Base-by-base conservation (phyloP, 1,140 invertebrate species). In the Bactericera cockerelli region DNA sequence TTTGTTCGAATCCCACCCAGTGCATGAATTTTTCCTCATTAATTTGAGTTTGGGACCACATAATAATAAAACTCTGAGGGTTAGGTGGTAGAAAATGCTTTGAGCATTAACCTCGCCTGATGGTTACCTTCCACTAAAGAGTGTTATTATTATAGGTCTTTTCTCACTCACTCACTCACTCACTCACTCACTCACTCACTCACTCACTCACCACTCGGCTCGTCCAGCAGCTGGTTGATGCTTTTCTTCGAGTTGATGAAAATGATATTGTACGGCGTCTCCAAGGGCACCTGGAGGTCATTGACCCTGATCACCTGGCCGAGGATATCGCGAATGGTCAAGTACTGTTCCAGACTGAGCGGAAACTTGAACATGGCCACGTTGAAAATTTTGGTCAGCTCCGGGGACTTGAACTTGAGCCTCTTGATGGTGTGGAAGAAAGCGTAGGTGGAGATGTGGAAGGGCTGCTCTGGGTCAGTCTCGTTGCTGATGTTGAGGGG, bases 361-460 rank as follows among this genome's bases (percentile, higher is more conserved):
- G 42, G 8, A 49, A 49, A 49, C 4, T 49, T 49, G 22, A 49
- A 49, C n/a, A 49, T 4, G 8, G 42, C 42, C n/a, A 49, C 4
- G 42, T 49, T 49, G 42, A 49, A 49, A 49, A 49, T 49, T 49
- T 49, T 49, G 4, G 42, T 8, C 42, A 49, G 22, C n/a, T 49
- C 42, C 22, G 42, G 42, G n/a, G 42, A 49, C 19, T 49, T 49
- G 22, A 49, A 49, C 22, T 49, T 49, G 42, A 49, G 6, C 4
- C n/a, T 6, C 19, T 49, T 4, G 42, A 49, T 49, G n/a, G 42
- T 49, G 22, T 49, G 4, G n/a, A 49, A 49, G 42, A 49, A 49
- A 4, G 4, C 8, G n/a, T 49, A 49, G n/a, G 4, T 19, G 42
- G n/a, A 19, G 42, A 49, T 49, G 4, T 49, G n/a, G n/a, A 10